Conservation (phyloP, 2,888 invertebrate species). For the Crepidodera aurea region DNA sequence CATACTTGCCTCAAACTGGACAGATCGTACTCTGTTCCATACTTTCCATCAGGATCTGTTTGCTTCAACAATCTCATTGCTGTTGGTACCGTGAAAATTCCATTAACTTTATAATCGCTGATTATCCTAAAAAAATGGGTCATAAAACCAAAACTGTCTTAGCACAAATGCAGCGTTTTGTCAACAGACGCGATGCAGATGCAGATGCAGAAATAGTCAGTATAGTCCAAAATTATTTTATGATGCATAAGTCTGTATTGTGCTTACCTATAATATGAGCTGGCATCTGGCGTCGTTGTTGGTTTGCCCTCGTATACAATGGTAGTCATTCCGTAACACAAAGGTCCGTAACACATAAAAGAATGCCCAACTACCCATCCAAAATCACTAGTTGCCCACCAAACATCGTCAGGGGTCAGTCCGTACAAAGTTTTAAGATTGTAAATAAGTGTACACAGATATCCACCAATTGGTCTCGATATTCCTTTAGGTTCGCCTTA, state of each 20-base stretch:
- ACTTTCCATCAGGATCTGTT: slow-evolving; percentile 77
- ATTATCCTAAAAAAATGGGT: slow-evolving; percentile 71
- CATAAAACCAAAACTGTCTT: background rate
- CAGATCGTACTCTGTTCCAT: slow-evolving; percentile 73
- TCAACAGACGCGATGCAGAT: too few relatives aligned
- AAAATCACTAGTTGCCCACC: slow-evolving; percentile 91
- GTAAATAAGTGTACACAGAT: slow-evolving; percentile 86
- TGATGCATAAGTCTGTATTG: too few relatives aligned
- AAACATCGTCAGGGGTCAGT: slow-evolving; percentile 77
- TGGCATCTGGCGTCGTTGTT: slow-evolving; percentile 91
- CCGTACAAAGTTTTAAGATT: slow-evolving; percentile 85
- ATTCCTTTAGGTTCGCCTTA: slow-evolving; percentile 79
- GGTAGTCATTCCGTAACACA: slow-evolving; percentile 81
- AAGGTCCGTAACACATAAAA: slow-evolving; percentile 91
- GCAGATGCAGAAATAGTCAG: too few relatives aligned
- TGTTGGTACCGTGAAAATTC: slow-evolving; percentile 90
- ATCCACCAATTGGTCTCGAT: slow-evolving; percentile 86
- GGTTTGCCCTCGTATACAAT: slow-evolving; percentile 94
- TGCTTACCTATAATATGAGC: slow-evolving; percentile 87
- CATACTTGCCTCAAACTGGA: slow-evolving; percentile 77
- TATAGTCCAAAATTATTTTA: too few relatives aligned
- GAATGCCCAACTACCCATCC: slow-evolving; percentile 97
- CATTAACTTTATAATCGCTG: slow-evolving; percentile 84
- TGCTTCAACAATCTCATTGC: slow-evolving; percentile 86
- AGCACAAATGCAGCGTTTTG: too few relatives aligned